phyloP scores from a whole-genome alignment of 1,140 invertebrate genomes.

The Leptinotarsa defecta region DNA sequence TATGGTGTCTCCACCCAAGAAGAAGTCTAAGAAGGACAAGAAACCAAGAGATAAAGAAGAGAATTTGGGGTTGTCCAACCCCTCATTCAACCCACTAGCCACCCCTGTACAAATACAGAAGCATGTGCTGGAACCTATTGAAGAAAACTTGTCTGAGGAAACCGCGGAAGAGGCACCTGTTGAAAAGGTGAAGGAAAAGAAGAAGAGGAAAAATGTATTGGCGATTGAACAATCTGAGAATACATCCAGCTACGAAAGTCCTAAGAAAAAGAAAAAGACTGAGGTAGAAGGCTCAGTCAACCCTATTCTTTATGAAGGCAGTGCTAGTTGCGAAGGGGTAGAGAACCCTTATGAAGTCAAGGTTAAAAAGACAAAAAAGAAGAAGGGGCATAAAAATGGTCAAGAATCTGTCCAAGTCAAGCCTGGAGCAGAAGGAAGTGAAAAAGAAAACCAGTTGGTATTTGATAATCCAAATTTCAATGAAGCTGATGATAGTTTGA shows the following conservation, averaged over 20 bases:
- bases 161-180: slow-evolving; percentile 17
- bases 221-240: not conserved
- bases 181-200: slow-evolving; percentile 1
- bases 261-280: slow-evolving; percentile 34
- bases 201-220: slow-evolving; percentile 7
- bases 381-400: slow-evolving; percentile 10
- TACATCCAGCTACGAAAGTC: not conserved
- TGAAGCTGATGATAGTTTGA: slow-evolving; percentile 7
- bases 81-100: slow-evolving; percentile 45
- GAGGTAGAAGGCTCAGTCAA: slow-evolving; percentile 18
- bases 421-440: slow-evolving; percentile 21
- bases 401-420: not conserved
- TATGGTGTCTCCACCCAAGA: slow-evolving; percentile 16
- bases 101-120: slow-evolving; percentile 37
- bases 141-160: slow-evolving; percentile 33
- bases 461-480: slow-evolving; percentile 33
- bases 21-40: slow-evolving; percentile 21
- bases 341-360: slow-evolving; percentile 2
- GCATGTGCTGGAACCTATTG: slow-evolving; percentile 45
- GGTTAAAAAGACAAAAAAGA: slow-evolving; percentile 16
- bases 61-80: slow-evolving; percentile 43
- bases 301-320: slow-evolving; percentile 13
- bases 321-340: slow-evolving; percentile 3
- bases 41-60: slow-evolving; percentile 13
- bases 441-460: slow-evolving; percentile 17